A percentile compares a stretch with the other conserved stretches of the same genome.
phyloP scores from a whole-genome alignment of 1,140 invertebrate species.

The Platyscapa corneri region DNA sequence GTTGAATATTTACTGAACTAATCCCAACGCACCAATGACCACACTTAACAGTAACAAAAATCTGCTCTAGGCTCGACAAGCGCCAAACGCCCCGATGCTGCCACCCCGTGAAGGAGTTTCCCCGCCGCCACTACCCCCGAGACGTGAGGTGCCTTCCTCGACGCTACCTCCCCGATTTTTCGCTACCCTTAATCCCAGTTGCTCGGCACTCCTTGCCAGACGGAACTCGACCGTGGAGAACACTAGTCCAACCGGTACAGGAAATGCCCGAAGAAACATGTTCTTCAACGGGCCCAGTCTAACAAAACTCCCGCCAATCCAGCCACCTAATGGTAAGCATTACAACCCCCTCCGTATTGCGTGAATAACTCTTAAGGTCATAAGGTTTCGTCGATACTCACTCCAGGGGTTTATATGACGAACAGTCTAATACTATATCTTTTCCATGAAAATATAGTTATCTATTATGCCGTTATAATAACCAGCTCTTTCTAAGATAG shows the following conservation, averaged over 20 bases:
- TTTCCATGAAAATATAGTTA: too few species aligned
- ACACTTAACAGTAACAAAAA: neutral
- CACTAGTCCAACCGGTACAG: constrained; percentile 60
- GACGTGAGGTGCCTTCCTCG: constrained; percentile 70
- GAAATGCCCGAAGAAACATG: constrained; percentile 67
- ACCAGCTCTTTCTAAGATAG: too few species aligned
- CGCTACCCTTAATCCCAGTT: constrained; percentile 64
- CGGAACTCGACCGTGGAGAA: constrained; percentile 72
- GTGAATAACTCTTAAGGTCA: too few species aligned
- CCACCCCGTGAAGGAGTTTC: constrained; percentile 77
- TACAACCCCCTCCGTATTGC: too few species aligned
- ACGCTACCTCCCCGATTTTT: constrained; percentile 72
- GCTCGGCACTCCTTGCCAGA: constrained; percentile 67
- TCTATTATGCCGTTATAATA: too few species aligned
- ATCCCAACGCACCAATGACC: too few species aligned
- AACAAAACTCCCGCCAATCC: constrained; percentile 67
- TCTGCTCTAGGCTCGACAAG: constrained; percentile 73
- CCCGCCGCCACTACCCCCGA: constrained; percentile 79
- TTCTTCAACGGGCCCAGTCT: constrained; percentile 73
- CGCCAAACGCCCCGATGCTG: constrained; percentile 77
- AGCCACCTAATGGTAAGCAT: constrained; percentile 69
- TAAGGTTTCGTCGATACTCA: too few species aligned
- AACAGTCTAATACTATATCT: too few species aligned
- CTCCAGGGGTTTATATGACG: too few species aligned
- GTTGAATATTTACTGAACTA: too few species aligned